Conservation (phyloP, 2,113 vertebrate genomes). For the Pelecanoides urinatrix region DNA sequence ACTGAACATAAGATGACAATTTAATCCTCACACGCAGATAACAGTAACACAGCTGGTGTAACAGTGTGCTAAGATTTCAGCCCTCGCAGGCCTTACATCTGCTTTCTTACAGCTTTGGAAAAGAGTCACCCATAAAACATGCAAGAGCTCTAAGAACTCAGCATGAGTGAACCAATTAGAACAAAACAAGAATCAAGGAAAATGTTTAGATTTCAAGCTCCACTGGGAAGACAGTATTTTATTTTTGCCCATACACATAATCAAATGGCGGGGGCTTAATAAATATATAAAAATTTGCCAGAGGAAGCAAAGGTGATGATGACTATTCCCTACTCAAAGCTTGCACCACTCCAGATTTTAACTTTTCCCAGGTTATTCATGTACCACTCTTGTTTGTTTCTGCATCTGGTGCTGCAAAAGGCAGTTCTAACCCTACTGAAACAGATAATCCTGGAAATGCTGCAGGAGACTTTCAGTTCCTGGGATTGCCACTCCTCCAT, state of each 20-base stretch:
- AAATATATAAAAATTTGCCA: background rate
- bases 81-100: background rate
- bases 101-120: background rate
- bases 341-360: background rate
- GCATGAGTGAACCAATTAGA: background rate
- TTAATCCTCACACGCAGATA: background rate
- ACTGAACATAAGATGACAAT: background rate
- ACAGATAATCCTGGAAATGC: background rate
- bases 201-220: background rate
- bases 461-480: background rate
- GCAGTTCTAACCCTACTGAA: background rate
- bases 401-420: background rate
- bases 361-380: background rate
- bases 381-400: background rate
- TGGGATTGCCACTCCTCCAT: background rate
- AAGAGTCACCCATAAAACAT: background rate
- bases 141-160: background rate
- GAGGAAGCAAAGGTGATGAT: background rate
- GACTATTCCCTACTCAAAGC: background rate
- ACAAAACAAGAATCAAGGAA: background rate
- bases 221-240: background rate
- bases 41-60: conserved; percentile 17
- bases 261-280: background rate
- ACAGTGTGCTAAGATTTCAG: background rate
- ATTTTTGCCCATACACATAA: background rate